phyloP scores from a whole-genome alignment of 2,888 invertebrate genomes.

The Noctua pronuba region DNA sequence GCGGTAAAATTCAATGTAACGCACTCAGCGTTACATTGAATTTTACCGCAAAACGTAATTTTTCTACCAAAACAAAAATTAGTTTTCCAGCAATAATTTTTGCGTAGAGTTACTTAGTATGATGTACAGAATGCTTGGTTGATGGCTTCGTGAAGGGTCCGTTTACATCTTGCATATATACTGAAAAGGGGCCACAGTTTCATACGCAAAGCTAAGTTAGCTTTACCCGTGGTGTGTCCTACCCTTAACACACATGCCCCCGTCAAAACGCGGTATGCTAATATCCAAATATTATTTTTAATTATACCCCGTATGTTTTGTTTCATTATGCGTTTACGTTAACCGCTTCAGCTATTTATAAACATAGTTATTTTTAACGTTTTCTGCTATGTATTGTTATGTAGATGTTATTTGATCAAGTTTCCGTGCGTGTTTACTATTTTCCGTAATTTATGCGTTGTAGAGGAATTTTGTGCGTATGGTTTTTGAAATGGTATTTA shows the following conservation, averaged over 20 bases:
- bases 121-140: too few relatives aligned
- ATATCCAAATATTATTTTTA: constrained; percentile 52
- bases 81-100: too few relatives aligned
- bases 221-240: neutral
- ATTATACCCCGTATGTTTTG: constrained; percentile 53
- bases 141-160: too few relatives aligned
- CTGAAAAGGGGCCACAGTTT: too few relatives aligned
- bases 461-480: constrained; percentile 30
- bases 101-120: too few relatives aligned
- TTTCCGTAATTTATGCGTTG: constrained; percentile 39
- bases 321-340: constrained; percentile 49
- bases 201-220: neutral
- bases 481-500: constrained; percentile 11
- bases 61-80: too few relatives aligned
- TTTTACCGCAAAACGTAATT: too few relatives aligned
- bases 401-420: constrained; percentile 49
- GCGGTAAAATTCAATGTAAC: too few relatives aligned
- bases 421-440: constrained; percentile 49
- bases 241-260: neutral
- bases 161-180: too few relatives aligned
- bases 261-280: constrained; percentile 27
- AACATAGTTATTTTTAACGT: constrained; percentile 62
- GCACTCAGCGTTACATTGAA: too few relatives aligned
- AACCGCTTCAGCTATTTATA: constrained; percentile 59
- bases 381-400: constrained; percentile 35